Conservation (phyloP, 2,113 vertebrate genomes). For the Laticauda laticaudata region DNA sequence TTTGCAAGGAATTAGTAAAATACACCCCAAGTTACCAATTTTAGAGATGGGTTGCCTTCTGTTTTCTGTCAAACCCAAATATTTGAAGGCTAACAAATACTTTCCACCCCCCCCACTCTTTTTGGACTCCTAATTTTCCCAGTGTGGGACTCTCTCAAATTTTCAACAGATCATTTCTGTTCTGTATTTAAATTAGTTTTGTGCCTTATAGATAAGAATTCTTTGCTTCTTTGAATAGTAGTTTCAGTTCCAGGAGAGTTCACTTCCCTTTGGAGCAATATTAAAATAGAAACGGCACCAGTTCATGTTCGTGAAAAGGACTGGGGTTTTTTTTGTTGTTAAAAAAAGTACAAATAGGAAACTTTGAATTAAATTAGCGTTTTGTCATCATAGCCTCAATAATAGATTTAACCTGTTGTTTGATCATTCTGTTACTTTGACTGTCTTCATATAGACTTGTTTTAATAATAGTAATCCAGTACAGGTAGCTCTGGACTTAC, state of each 20-base stretch:
- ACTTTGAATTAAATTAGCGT: background rate
- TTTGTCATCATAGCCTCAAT: background rate
- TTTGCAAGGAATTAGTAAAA: background rate
- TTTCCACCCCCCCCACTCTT: background rate
- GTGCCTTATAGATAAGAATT: background rate
- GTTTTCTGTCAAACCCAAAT: background rate
- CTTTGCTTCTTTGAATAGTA: background rate
- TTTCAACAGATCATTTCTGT: background rate
- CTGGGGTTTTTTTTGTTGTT: background rate
- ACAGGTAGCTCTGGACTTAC: too few relatives aligned
- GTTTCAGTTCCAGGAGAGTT: background rate
- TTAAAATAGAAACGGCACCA: background rate
- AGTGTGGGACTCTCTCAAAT: background rate
- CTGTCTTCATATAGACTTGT: background rate
- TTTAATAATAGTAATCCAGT: background rate
- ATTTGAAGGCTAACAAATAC: too few relatives aligned
- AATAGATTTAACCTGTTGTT: background rate
- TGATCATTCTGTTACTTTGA: background rate
- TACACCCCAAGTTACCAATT: background rate
- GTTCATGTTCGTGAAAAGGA: background rate
- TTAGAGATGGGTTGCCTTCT: background rate
- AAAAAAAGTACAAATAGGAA: background rate
- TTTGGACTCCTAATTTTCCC: background rate
- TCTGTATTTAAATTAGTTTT: background rate
- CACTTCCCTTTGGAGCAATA: background rate